Conservation (phyloP, 2,888 invertebrate genomes). For the Phortica magna region DNA sequence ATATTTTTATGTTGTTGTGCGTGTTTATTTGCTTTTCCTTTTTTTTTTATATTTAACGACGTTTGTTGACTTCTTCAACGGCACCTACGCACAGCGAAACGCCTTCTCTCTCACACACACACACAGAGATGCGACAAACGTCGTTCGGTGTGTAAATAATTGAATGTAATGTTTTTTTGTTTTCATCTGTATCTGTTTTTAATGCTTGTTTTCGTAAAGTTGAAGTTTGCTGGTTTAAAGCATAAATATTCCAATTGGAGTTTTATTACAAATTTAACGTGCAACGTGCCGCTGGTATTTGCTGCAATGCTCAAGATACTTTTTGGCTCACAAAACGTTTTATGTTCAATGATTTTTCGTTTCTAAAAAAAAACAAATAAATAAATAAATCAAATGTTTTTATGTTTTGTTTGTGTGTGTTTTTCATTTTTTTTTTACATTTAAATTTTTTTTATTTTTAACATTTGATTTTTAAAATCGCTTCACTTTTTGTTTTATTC, state of each 20-base stretch:
- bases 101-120: too few species aligned
- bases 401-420: slow-evolving; percentile 1
- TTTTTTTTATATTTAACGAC: background rate
- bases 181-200: too few species aligned
- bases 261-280: slow-evolving; percentile 19
- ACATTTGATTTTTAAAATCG: background rate
- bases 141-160: too few species aligned
- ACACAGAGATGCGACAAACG: too few species aligned
- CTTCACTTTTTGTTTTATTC: background rate
- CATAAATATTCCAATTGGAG: slow-evolving; percentile 33
- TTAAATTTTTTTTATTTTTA: slow-evolving; percentile 1
- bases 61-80: background rate
- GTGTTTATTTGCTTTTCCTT: background rate
- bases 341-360: too few species aligned
- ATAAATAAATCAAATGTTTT: too few species aligned
- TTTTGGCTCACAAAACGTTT: background rate
- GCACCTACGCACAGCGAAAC: background rate
- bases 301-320: background rate
- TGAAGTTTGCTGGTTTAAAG: background rate
- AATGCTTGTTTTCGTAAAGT: background rate
- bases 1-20: slow-evolving; percentile 34
- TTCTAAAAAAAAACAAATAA: too few species aligned
- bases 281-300: background rate
- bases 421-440: background rate
- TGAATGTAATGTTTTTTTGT: too few species aligned